Percentiles rank a stretch among this genome's conserved stretches.
Conservation (phyloP, 1,140 invertebrate genomes). For the Eciton burchellii region DNA sequence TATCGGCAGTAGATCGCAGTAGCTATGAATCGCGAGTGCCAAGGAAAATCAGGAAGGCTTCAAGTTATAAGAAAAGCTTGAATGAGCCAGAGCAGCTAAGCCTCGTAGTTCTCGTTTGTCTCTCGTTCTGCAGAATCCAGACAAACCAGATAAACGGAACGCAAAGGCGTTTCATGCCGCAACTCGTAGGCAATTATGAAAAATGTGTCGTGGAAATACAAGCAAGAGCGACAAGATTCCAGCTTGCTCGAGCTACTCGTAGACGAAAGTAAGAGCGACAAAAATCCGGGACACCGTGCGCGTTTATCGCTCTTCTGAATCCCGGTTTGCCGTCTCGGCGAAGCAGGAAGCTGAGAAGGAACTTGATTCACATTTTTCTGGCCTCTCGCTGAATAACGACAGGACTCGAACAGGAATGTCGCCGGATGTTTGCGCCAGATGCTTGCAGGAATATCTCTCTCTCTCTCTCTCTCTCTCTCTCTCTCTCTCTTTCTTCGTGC, state of each 20-base stretch:
- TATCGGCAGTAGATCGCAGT: background rate
- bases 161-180: conserved; percentile 16
- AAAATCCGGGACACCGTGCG: background rate
- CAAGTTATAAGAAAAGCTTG: background rate
- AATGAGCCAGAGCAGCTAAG: background rate
- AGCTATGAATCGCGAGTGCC: background rate
- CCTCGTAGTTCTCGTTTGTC: background rate
- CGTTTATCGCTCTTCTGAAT: too few relatives aligned
- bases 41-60: background rate
- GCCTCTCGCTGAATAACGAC: background rate
- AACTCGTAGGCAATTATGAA: conserved; percentile 22
- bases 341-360: background rate
- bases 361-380: background rate
- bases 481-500: too few relatives aligned
- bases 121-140: background rate
- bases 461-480: too few relatives aligned
- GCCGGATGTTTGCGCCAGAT: background rate
- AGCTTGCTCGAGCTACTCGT: background rate
- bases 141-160: background rate
- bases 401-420: background rate
- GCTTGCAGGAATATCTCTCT: background rate
- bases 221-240: background rate
- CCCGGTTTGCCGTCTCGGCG: too few relatives aligned
- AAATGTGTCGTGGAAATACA: background rate
- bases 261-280: background rate